Evolutionary conservation across 2,797 vertebrate genomes (phyloP), one percentile per base, ranked within the genome.

Genomic region (Thalassophryne amazonica): DNA sequence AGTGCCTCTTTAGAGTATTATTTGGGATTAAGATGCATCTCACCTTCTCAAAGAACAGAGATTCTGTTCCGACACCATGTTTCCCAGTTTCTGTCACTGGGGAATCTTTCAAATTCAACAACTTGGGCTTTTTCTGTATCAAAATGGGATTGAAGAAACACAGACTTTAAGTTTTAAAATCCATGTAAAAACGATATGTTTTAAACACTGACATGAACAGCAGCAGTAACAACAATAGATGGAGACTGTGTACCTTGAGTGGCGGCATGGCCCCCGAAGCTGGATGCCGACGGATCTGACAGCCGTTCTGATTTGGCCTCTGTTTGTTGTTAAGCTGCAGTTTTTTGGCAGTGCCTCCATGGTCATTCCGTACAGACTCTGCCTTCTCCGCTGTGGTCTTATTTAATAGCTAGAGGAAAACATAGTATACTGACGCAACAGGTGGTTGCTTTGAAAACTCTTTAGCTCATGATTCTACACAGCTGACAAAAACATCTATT

Each of bases 1-100:
- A n/a, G n/a, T n/a, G n/a, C n/a, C n/a, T n/a, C n/a, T n/a, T n/a
- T n/a, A n/a, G n/a, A n/a, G n/a, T n/a, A n/a, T n/a, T n/a, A n/a
- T n/a, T n/a, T n/a, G n/a, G n/a, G n/a, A n/a, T n/a, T n/a, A n/a
- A n/a, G n/a, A n/a, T n/a, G n/a, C 10, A 25, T 16, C 51, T 83
- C 61, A 97, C 97, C 93, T 99, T 99, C 84, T 99, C 97, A 69
- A 99, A 99, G 89, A 99, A 99, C 72, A 98, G 87, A 25, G 95
- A 96, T 65, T 99, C 97, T 9, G 95, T 97, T 48, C 95, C 94
- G 27, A 91, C 93, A 28, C 95, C 96, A 46, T 97, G 97, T 66
- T 98, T 98, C 84, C 93, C 93, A 70, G 91, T 90, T 64, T 99
- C 97, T 8, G 89, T 86, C 80, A 87, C 74, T 0, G 94, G 91